Conservation (phyloP, 2,113 vertebrate species). For the Channa maculata region DNA sequence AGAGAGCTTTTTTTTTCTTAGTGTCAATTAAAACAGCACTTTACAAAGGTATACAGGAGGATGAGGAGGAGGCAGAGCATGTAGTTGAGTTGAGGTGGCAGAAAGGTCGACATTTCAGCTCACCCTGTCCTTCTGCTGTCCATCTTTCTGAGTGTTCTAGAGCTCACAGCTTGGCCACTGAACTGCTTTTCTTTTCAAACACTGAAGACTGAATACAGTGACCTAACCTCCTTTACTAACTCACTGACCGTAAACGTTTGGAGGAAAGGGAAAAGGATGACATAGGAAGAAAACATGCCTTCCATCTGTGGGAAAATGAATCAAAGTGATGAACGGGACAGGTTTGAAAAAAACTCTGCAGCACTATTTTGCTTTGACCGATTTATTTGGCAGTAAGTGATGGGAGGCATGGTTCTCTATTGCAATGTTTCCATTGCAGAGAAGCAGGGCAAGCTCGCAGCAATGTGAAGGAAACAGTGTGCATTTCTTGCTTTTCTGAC, state of each 20-base stretch:
- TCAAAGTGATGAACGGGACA: slow-evolving; percentile 70
- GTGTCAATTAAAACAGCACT: slow-evolving; percentile 72
- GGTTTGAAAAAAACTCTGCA: slow-evolving; percentile 67
- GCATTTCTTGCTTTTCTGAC: slow-evolving; percentile 21
- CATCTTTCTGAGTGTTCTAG: slow-evolving; percentile 31
- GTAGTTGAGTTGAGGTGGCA: slow-evolving; percentile 44
- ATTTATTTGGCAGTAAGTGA: slow-evolving; percentile 63
- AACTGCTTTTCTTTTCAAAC: slow-evolving; percentile 42
- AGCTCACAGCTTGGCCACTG: slow-evolving; percentile 18
- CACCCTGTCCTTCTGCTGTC: slow-evolving; percentile 60
- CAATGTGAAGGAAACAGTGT: slow-evolving; percentile 14
- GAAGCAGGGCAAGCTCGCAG: slow-evolving; percentile 19
- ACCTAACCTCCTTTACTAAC: slow-evolving; percentile 34
- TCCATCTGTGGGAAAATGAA: slow-evolving; percentile 56
- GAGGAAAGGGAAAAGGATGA: not conserved
- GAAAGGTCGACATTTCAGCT: slow-evolving; percentile 53
- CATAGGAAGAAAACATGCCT: slow-evolving; percentile 45
- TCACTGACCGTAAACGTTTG: slow-evolving; percentile 37
- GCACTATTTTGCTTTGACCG: slow-evolving; percentile 64
- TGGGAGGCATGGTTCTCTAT: slow-evolving; percentile 30
- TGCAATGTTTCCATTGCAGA: slow-evolving; percentile 52
- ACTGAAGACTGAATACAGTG: slow-evolving; percentile 18
- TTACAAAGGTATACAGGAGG: slow-evolving; percentile 46
- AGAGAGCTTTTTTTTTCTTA: slow-evolving; percentile 24
- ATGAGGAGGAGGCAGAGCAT: slow-evolving; percentile 35